A percentile compares a stretch with the other conserved stretches of the same genome.
Conservation (phyloP, 1,140 invertebrate species). For the Eufriesea mexicana region DNA sequence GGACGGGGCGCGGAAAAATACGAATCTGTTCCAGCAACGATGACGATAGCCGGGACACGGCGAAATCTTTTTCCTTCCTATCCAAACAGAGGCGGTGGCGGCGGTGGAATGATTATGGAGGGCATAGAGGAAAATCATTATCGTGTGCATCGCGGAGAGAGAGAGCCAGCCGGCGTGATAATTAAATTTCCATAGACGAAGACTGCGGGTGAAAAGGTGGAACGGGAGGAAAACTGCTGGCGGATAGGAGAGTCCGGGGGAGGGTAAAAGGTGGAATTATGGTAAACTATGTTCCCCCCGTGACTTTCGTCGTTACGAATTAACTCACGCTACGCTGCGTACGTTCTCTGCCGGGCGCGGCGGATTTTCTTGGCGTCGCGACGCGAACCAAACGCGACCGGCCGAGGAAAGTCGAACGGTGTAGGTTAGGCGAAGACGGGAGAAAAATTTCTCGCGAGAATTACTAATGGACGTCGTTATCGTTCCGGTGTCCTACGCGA, state of each 20-base stretch:
- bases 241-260: constrained; percentile 1
- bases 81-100: neutral
- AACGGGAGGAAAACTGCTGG: constrained; percentile 16
- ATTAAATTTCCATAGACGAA: constrained; percentile 60
- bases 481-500: neutral
- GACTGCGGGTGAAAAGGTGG: constrained; percentile 29
- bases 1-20: neutral
- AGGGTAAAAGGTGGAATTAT: constrained; percentile 32
- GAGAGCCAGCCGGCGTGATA: constrained; percentile 42
- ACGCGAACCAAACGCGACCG: neutral
- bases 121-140: constrained; percentile 52
- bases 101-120: constrained; percentile 30
- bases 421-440: too few relatives aligned
- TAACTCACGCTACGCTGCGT: constrained; percentile 30
- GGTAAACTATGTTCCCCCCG: constrained; percentile 35
- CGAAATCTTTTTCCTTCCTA: neutral
- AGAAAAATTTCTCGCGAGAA: too few relatives aligned
- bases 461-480: constrained; percentile 16
- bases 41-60: neutral
- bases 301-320: constrained; percentile 48
- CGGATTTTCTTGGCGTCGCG: neutral
- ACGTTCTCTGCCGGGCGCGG: neutral
- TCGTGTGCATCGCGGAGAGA: constrained; percentile 48
- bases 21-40: neutral
- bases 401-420: neutral